phyloP scores from a whole-genome alignment of 2,888 invertebrate genomes.

The Sarcophaga carnaria region DNA sequence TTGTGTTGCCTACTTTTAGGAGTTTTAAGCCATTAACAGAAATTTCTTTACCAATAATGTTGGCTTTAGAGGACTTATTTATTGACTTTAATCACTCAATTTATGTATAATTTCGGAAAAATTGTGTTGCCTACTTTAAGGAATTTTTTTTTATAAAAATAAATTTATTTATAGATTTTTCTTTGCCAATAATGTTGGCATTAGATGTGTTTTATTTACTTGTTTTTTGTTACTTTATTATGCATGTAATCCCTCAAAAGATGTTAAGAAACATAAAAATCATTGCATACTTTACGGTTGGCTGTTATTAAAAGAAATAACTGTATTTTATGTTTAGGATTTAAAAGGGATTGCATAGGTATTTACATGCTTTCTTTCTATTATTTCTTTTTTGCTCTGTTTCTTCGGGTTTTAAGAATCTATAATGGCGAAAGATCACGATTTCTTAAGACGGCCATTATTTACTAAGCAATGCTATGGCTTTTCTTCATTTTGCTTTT shows the following conservation, averaged over 20 bases:
- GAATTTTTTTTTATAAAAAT: background rate
- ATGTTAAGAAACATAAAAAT: slow-evolving; percentile 5
- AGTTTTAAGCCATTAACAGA: no score
- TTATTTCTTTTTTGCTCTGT: slow-evolving; percentile 43
- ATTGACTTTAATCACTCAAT: no score
- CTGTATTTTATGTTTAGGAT: slow-evolving; percentile 53
- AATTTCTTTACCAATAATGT: no score
- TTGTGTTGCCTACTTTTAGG: background rate
- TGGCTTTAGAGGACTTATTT: no score
- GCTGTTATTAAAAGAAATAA: slow-evolving; percentile 24
- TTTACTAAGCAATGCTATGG: slow-evolving; percentile 23
- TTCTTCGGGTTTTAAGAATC: slow-evolving; percentile 44
- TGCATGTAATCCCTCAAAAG: no score
- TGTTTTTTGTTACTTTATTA: no score
- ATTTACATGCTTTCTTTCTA: background rate
- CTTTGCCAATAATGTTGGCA: no score
- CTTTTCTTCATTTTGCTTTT: no score
- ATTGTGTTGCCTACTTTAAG: background rate
- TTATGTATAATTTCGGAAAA: background rate
- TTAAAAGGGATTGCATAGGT: slow-evolving; percentile 38
- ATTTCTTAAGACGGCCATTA: slow-evolving; percentile 58
- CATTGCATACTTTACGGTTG: slow-evolving; percentile 53
- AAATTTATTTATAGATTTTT: background rate
- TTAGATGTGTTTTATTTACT: no score
- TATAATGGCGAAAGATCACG: slow-evolving; percentile 64